Conservation (phyloP, 1,140 invertebrate species). For the Drosophila seguyi region DNA sequence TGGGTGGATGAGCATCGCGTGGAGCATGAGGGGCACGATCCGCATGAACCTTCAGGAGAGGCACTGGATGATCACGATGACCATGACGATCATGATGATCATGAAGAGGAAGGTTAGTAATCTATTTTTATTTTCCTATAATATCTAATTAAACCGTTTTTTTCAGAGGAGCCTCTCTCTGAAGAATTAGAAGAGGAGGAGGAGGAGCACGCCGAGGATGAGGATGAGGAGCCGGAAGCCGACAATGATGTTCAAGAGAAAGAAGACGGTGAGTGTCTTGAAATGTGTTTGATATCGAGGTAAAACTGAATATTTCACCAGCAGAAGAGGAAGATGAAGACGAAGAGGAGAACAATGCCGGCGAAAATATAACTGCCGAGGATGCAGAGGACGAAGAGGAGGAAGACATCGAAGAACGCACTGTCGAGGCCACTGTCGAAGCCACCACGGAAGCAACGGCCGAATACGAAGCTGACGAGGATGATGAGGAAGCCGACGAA, state of each 20-base stretch:
- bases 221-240: slow-evolving; percentile 51
- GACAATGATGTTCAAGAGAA: slow-evolving; percentile 74
- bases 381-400: slow-evolving; percentile 81
- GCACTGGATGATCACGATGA: slow-evolving; percentile 77
- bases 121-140: no score
- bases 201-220: slow-evolving; percentile 16
- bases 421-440: slow-evolving; percentile 70
- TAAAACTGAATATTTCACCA: neutral
- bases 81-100: slow-evolving; percentile 76
- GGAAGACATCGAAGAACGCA: slow-evolving; percentile 76
- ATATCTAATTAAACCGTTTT: neutral
- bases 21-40: slow-evolving; percentile 85
- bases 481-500: slow-evolving; percentile 35
- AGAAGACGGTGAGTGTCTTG: slow-evolving; percentile 32
- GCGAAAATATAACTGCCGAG: slow-evolving; percentile 80
- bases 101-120: slow-evolving; percentile 72
- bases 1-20: slow-evolving; percentile 90
- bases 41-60: slow-evolving; percentile 83
- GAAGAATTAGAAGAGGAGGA: slow-evolving; percentile 75
- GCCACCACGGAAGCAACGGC: slow-evolving; percentile 52
- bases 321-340: slow-evolving; percentile 70
- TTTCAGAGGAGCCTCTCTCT: slow-evolving; percentile 65
- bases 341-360: slow-evolving; percentile 81
- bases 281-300: neutral
- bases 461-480: slow-evolving; percentile 64